phyloP scores from a whole-genome alignment of 2,797 vertebrate genomes.

The Stomatorhinus walkeri region DNA sequence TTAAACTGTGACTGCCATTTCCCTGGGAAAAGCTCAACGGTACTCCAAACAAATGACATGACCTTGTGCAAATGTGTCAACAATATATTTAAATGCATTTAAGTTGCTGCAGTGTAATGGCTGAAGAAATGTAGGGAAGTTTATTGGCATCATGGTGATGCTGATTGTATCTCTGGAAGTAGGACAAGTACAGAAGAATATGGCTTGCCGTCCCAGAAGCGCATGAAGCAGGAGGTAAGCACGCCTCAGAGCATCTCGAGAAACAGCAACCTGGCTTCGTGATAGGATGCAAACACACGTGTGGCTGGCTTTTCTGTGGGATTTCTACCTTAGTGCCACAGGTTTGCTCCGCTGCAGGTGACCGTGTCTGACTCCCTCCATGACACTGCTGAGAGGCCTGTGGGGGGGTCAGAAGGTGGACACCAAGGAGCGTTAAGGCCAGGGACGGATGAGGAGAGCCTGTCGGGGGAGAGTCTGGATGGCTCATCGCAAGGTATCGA shows the following conservation, averaged over 20 bases:
- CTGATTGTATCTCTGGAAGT: neutral
- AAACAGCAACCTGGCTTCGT: neutral
- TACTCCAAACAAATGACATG: neutral
- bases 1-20: neutral
- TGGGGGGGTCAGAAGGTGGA: constrained; percentile 57
- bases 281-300: neutral
- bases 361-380: constrained; percentile 52
- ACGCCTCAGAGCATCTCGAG: neutral
- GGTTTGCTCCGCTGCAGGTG: constrained; percentile 45
- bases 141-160: neutral
- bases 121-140: neutral
- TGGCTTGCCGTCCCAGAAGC: constrained; percentile 62
- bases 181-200: constrained; percentile 73
- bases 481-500: constrained; percentile 76
- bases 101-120: neutral
- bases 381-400: constrained; percentile 27
- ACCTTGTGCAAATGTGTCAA: neutral
- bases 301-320: neutral
- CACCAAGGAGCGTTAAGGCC: constrained; percentile 53
- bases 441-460: constrained; percentile 76
- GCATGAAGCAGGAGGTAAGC: constrained; percentile 81
- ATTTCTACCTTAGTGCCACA: neutral
- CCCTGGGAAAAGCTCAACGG: neutral
- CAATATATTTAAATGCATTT: neutral
- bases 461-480: constrained; percentile 82